These are phyloP conservation scores for Clupea harengus DNA, from an alignment of 2,113 vertebrate genomes.

Conservation along the genomic window DNA sequence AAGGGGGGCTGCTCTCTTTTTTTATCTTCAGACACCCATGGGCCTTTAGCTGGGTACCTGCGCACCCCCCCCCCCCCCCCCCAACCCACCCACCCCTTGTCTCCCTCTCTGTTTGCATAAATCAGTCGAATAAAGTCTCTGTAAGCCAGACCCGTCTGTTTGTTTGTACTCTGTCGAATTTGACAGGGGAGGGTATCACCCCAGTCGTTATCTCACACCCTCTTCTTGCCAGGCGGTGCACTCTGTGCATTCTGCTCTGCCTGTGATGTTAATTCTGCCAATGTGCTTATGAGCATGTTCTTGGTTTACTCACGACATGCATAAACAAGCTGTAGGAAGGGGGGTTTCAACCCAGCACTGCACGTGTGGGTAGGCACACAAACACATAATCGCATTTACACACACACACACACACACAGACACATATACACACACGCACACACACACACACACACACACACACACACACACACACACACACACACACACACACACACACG, in stretches of 20 bases:
- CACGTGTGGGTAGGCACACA: too few relatives aligned
- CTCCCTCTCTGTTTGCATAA: background rate
- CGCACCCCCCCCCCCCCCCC: background rate
- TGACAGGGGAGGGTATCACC: background rate
- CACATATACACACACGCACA: too few relatives aligned
- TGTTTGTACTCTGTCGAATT: background rate
- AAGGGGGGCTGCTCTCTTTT: background rate
- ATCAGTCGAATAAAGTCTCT: slow-evolving; percentile 16
- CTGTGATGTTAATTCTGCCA: background rate
- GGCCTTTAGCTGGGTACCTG: background rate
- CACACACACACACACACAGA: too few relatives aligned
- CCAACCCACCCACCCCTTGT: background rate
- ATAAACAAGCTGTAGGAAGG: too few relatives aligned
- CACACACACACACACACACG: background rate
- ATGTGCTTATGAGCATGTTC: background rate
- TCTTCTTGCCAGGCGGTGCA: background rate
- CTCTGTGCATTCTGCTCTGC: background rate
- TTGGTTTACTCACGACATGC: background rate
- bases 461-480: background rate
- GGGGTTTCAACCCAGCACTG: too few relatives aligned
- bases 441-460: background rate
- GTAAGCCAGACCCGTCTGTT: background rate
- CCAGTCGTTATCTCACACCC: background rate
- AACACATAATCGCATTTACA: background rate
- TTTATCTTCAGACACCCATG: slow-evolving; percentile 26